These are phyloP conservation scores for Gorsachius goisagi DNA, from an alignment of 2,113 vertebrate genomes.

Conservation along the genomic window DNA sequence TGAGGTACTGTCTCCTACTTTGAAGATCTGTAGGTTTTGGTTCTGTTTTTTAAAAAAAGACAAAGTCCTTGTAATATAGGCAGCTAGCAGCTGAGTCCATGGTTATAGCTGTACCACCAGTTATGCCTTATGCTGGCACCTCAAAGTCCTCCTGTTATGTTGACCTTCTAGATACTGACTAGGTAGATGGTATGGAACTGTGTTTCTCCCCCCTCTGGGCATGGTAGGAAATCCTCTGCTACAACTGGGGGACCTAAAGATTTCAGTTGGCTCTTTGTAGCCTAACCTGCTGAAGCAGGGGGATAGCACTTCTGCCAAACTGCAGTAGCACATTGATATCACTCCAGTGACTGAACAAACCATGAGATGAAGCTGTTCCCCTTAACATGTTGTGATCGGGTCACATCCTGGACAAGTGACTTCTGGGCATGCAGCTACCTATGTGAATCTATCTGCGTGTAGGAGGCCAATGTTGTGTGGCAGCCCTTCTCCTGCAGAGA, in stretches of 20 bases:
- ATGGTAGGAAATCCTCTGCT: neutral
- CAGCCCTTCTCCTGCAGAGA: neutral
- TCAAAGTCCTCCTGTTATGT: neutral
- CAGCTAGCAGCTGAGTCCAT: neutral
- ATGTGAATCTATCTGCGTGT: neutral
- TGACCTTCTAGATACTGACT: neutral
- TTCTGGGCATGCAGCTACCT: neutral
- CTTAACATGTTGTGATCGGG: neutral
- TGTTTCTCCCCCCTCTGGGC: neutral
- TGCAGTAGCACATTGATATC: neutral
- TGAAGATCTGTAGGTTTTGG: neutral
- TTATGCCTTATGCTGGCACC: neutral
- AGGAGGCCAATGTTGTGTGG: neutral
- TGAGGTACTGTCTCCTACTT: neutral
- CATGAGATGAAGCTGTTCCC: neutral
- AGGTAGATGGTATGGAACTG: neutral
- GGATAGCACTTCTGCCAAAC: neutral
- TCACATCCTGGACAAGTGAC: neutral
- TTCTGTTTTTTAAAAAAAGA: neutral
- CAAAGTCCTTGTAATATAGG: neutral
- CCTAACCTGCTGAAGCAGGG: neutral
- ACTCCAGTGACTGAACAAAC: neutral
- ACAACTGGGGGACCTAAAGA: neutral
- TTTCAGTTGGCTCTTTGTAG: neutral
- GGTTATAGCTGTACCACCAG: neutral